These are phyloP conservation scores for Drosophila cardini DNA, from an alignment of 1,140 invertebrate genomes.

Conservation along the genomic window DNA sequence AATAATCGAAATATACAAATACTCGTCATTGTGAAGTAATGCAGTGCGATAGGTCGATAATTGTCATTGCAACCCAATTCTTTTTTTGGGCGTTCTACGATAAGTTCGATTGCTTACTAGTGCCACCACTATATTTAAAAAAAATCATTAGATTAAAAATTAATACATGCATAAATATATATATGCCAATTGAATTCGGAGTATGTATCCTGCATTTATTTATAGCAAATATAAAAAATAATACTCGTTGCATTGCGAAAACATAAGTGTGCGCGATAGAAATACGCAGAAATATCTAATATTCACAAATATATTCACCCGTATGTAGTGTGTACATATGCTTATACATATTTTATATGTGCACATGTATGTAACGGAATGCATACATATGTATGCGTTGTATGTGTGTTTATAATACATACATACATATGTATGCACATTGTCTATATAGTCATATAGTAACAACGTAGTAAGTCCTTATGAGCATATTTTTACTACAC, in stretches of 20 bases:
- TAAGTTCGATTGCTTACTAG: conserved; percentile 29
- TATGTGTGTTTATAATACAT: conserved; percentile 24
- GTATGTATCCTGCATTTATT: conserved; percentile 43
- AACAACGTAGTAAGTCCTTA: conserved; percentile 37
- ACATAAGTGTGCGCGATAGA: neutral
- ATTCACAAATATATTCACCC: conserved; percentile 19
- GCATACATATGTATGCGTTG: conserved; percentile 15
- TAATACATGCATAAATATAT: conserved; percentile 44
- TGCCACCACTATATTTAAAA: conserved; percentile 45
- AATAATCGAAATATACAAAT: neutral
- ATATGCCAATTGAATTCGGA: conserved; percentile 46
- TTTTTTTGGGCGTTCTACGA: conserved; percentile 24
- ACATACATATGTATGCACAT: conserved; percentile 18
- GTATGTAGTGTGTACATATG: conserved; percentile 26
- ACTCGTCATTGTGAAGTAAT: neutral
- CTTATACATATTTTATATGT: conserved; percentile 27
- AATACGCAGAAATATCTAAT: conserved; percentile 7
- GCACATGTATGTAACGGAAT: conserved; percentile 26
- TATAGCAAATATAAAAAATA: conserved; percentile 22
- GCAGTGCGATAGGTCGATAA: conserved; percentile 2
- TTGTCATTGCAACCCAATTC: conserved; percentile 3
- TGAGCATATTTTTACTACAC: conserved; percentile 17
- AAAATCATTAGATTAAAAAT: conserved; percentile 51
- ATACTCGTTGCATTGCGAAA: neutral
- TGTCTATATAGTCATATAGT: conserved; percentile 25